Evolutionary conservation across 2,888 invertebrate genomes (phyloP).

Genomic region (Amiota minor): DNA sequence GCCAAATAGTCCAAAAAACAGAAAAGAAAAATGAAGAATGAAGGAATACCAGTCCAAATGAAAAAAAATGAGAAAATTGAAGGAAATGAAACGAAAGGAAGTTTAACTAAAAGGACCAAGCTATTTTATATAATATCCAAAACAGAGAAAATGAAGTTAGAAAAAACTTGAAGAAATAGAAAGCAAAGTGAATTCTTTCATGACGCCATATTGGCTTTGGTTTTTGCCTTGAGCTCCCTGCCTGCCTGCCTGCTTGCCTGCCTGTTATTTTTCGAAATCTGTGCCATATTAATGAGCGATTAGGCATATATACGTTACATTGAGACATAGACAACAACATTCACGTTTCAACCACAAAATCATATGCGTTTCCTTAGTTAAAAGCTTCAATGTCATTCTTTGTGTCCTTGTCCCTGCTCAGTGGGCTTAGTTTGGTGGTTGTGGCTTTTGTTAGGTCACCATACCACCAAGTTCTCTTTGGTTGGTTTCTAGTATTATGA

Average conservation of each 20-base stretch:
- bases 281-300: slow-evolving; percentile 64
- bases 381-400: neutral
- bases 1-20: neutral
- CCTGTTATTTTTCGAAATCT: slow-evolving; percentile 40
- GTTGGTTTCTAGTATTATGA: neutral
- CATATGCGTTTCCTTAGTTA: slow-evolving; percentile 4
- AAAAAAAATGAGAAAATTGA: neutral
- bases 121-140: too few species aligned
- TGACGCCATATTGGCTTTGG: too few species aligned
- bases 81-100: neutral
- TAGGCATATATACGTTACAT: slow-evolving; percentile 34
- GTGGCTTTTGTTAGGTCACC: too few species aligned
- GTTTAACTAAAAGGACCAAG: neutral
- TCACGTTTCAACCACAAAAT: neutral
- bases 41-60: neutral
- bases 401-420: neutral
- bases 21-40: too few species aligned
- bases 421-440: too few species aligned
- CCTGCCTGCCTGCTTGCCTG: neutral
- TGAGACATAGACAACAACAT: neutral
- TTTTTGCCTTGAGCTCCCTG: neutral
- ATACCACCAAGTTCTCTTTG: too few species aligned
- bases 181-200: too few species aligned
- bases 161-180: too few species aligned
- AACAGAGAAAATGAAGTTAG: neutral